Evolutionary conservation across 2,888 invertebrate species (phyloP).

Genomic region (Actias luna): DNA sequence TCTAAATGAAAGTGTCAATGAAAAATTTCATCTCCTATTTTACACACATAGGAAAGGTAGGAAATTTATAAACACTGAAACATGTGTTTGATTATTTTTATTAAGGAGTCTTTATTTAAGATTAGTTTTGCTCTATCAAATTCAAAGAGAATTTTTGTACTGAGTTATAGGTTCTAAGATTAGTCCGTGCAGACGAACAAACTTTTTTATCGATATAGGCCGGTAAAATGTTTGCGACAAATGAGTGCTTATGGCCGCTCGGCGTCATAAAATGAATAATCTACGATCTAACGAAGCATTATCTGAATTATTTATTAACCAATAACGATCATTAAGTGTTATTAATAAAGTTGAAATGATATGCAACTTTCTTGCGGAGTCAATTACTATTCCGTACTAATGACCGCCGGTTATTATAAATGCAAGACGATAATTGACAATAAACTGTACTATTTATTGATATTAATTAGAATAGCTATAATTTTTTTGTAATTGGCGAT

Average conservation of each 20-base stretch:
- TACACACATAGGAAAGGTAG: no score
- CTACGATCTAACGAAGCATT: neutral
- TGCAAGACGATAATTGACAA: neutral
- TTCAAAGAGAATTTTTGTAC: no score
- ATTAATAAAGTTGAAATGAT: slow-evolving; percentile 12
- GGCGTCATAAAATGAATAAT: neutral
- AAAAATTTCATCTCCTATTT: no score
- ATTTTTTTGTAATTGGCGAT: no score
- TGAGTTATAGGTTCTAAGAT: no score
- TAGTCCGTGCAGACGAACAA: no score
- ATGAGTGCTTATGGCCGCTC: neutral
- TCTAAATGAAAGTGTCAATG: no score
- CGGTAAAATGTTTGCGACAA: neutral
- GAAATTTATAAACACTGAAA: no score
- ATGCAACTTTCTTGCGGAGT: slow-evolving; percentile 11
- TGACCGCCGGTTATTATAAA: slow-evolving; percentile 10
- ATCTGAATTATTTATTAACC: slow-evolving; percentile 9
- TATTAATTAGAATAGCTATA: neutral
- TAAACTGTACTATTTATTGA: neutral
- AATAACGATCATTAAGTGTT: slow-evolving; percentile 8
- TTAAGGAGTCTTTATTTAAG: no score
- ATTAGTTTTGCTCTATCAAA: no score
- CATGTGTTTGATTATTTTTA: no score
- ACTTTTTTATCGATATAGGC: neutral
- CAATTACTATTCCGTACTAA: slow-evolving; percentile 7